These are phyloP conservation scores for Synanthedon myopaeformis DNA, from an alignment of 2,888 invertebrate genomes.

Conservation along the genomic window DNA sequence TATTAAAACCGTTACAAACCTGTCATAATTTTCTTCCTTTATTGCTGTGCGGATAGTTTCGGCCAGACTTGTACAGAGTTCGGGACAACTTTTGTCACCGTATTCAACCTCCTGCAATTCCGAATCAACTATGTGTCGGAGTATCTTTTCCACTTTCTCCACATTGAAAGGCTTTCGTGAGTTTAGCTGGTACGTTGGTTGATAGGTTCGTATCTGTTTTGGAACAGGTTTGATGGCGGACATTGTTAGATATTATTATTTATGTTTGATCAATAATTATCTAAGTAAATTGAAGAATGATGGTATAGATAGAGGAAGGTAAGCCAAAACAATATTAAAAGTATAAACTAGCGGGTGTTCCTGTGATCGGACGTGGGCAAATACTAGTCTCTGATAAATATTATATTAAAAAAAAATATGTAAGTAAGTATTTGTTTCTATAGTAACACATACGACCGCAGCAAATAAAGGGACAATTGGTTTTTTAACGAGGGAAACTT, in stretches of 20 bases:
- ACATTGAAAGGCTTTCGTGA: slow-evolving; percentile 73
- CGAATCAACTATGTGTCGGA: slow-evolving; percentile 69
- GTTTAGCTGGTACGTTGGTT: slow-evolving; percentile 76
- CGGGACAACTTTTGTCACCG: slow-evolving; percentile 71
- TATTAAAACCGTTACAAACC: slow-evolving; percentile 35
- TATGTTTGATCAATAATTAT: slow-evolving; percentile 33
- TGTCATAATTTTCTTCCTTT: slow-evolving; percentile 76
- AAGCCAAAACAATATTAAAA: too few species aligned
- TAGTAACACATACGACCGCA: too few species aligned
- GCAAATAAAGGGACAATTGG: too few species aligned
- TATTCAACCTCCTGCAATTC: slow-evolving; percentile 73
- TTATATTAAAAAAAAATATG: too few species aligned
- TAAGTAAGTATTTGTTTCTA: too few species aligned
- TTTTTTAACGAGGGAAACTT: too few species aligned
- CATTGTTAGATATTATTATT: slow-evolving; percentile 18
- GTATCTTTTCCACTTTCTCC: slow-evolving; percentile 71
- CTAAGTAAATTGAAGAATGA: too few species aligned
- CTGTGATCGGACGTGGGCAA: too few species aligned
- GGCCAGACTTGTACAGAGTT: slow-evolving; percentile 69
- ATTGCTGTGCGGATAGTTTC: slow-evolving; percentile 71
- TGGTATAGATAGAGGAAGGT: too few species aligned
- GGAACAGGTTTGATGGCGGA: slow-evolving; percentile 25
- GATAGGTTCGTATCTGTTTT: slow-evolving; percentile 61
- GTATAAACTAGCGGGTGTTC: too few species aligned
- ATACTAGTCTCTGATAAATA: too few species aligned